Evolutionary conservation across 2,797 vertebrate species (phyloP).

Genomic region (Pogonophryne albipinna): DNA sequence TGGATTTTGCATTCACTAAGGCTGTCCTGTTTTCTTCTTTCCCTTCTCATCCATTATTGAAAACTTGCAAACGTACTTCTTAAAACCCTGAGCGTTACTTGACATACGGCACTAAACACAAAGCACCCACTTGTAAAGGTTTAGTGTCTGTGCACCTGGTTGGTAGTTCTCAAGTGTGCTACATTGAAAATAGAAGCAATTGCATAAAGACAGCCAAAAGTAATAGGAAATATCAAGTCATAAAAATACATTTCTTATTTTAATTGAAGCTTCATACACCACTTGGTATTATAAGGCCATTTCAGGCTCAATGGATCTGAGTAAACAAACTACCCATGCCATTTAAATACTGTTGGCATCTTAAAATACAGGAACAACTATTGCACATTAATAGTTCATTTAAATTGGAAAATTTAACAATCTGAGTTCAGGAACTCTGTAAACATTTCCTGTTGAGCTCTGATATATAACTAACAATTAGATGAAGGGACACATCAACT

Average conservation of each 20-base stretch:
- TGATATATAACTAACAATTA: background rate
- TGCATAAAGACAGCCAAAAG: background rate
- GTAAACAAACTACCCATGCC: constrained; percentile 15
- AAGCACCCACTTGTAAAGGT: constrained; percentile 30
- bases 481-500: background rate
- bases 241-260: constrained; percentile 5
- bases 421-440: background rate
- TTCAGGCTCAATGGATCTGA: background rate
- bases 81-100: constrained; percentile 52
- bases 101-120: constrained; percentile 42
- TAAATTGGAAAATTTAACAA: background rate
- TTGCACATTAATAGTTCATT: background rate
- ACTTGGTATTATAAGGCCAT: constrained; percentile 11
- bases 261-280: constrained; percentile 11
- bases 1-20: constrained; percentile 47
- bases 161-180: constrained; percentile 25
- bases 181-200: constrained; percentile 16
- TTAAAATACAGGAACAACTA: background rate
- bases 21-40: constrained; percentile 35
- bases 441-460: background rate
- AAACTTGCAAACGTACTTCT: constrained; percentile 55
- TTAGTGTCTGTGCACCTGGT: constrained; percentile 19
- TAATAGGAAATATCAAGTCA: constrained; percentile 9
- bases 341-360: constrained; percentile 3
- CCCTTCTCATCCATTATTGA: constrained; percentile 71